Evolutionary conservation across 2,888 invertebrate species (phyloP), one percentile per base, ranked within the genome.

Genomic region (Tachystola acroxantha): DNA sequence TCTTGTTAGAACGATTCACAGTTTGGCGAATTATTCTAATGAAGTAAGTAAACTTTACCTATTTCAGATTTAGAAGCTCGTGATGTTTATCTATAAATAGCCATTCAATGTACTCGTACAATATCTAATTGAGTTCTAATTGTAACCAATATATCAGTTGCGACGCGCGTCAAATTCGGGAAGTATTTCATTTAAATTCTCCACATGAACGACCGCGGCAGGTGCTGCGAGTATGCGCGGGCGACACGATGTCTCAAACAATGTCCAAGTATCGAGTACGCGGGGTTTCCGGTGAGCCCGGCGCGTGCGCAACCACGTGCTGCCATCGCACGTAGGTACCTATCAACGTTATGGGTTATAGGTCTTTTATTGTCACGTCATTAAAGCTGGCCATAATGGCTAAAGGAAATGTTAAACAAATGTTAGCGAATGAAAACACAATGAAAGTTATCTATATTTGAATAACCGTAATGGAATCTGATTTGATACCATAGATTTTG

Each of bases 281-380:
- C 51, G 45, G 42, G 56, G 62, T 56, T 60, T 69, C 65, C 69
- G 75, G 74, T 76, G 76, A 73, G 76, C n/a, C n/a, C 68, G 75
- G 74, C 77, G 76, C 74, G 76, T 74, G 76, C 73, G 69, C 72
- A 63, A 55, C 70, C 76, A 78, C 78, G 71, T 78, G 78, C 56
- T 53, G 42, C 48, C 53, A 53, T 52, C 6, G 16, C 16, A 16
- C 6, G 16, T 6, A 4, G 7, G 3, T 51, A 57, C 55, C 44
- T 62, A 64, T 58, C 58, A 66, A 64, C 50, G 54, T 56, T 48
- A 43, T 43, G 40, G 47, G 37, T 53, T 57, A 61, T 58, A 51
- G 46, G 38, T 39, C 42, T 63, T 71, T 73, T 64, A 66, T 56
- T 61, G 56, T 56, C 53, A 45, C 53, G 57, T 59, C 50, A 55